Evolutionary conservation across 2,888 invertebrate species (phyloP).

Genomic region (Homarus gammarus): DNA sequence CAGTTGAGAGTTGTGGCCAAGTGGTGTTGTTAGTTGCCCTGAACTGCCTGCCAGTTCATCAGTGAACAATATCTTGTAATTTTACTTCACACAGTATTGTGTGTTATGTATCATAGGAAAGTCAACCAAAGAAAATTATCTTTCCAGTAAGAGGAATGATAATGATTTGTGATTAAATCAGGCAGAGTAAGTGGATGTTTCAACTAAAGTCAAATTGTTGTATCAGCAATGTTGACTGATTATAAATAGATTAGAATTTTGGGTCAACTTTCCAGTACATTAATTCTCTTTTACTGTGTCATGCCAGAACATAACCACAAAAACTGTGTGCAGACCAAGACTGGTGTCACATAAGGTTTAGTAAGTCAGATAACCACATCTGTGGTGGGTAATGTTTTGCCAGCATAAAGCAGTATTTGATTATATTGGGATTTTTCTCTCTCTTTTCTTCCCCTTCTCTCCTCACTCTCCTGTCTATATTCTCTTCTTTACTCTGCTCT

Average conservation of each 20-base stretch:
- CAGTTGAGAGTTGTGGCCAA: constrained; percentile 34
- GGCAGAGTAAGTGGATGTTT: constrained; percentile 22
- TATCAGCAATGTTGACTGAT: constrained; percentile 52
- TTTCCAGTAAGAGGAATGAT: constrained; percentile 33
- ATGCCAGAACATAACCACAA: constrained; percentile 35
- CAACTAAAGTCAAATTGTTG: constrained; percentile 37
- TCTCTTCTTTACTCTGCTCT: no score
- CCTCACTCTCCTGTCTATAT: no score
- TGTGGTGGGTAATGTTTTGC: constrained; percentile 12
- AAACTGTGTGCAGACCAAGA: constrained; percentile 16
- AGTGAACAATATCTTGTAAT: constrained; percentile 25
- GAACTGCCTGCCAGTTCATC: constrained; percentile 44
- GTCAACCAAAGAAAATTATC: constrained; percentile 60
- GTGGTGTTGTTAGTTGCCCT: constrained; percentile 37
- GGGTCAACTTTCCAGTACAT: constrained; percentile 30
- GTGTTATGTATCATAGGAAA: constrained; percentile 29
- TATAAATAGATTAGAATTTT: constrained; percentile 16
- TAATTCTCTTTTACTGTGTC: constrained; percentile 27
- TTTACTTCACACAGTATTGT: constrained; percentile 15
- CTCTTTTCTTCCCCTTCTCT: no score
- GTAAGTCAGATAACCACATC: neutral
- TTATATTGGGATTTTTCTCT: constrained; percentile 3
- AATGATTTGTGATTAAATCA: constrained; percentile 35
- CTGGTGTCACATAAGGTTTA: neutral
- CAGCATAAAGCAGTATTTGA: constrained; percentile 29